phyloP scores from a whole-genome alignment of 2,888 invertebrate genomes.

The Bibio marci region DNA sequence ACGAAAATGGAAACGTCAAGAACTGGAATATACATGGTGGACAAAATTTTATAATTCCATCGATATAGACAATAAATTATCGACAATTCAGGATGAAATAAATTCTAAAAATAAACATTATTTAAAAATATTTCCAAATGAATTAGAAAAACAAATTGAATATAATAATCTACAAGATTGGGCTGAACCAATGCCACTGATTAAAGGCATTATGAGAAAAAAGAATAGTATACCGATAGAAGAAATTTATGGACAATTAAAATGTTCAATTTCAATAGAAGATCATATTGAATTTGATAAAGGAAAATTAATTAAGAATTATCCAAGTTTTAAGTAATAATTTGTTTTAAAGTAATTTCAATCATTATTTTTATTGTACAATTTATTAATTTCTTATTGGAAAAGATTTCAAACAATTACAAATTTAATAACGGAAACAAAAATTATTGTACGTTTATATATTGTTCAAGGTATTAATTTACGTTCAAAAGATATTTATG shows the following conservation, averaged over 20 bases:
- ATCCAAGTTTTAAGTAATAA: neutral
- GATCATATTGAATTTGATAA: slow-evolving; percentile 30
- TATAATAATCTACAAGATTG: slow-evolving; percentile 49
- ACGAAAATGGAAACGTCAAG: slow-evolving; percentile 14
- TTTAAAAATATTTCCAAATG: slow-evolving; percentile 39
- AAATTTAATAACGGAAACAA: slow-evolving; percentile 12
- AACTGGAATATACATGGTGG: slow-evolving; percentile 35
- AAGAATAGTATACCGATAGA: slow-evolving; percentile 16
- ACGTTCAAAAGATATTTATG: slow-evolving; percentile 48
- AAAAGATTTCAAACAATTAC: neutral
- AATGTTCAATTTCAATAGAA: slow-evolving; percentile 11
- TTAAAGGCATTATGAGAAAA: slow-evolving; percentile 28
- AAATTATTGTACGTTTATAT: slow-evolving; percentile 48
- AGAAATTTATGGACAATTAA: slow-evolving; percentile 28
- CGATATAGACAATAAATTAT: slow-evolving; percentile 13
- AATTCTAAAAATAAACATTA: slow-evolving; percentile 15
- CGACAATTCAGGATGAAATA: neutral
- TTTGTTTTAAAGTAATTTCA: no score
- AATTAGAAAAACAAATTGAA: slow-evolving; percentile 48
- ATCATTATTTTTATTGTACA: no score
- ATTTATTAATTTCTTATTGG: no score
- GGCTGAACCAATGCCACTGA: slow-evolving; percentile 41
- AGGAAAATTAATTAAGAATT: neutral
- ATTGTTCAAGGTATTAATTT: slow-evolving; percentile 54
- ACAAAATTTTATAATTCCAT: slow-evolving; percentile 35